These are phyloP conservation scores for Micromesistius poutassou DNA, from an alignment of 2,797 vertebrate species.

Conservation along the genomic window DNA sequence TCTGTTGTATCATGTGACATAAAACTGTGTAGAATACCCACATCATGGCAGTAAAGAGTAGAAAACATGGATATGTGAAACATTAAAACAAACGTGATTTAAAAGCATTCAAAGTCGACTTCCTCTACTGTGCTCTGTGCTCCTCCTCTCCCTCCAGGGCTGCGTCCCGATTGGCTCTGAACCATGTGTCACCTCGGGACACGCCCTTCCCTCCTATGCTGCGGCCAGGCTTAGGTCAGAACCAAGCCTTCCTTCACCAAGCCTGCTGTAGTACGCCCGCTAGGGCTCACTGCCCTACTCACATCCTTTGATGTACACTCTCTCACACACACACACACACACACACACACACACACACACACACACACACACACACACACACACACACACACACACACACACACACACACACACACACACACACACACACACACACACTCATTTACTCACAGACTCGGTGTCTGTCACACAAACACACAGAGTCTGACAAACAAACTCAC, in stretches of 20 bases:
- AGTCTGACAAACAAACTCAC: not conserved
- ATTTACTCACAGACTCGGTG: too few relatives aligned
- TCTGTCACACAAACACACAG: not conserved
- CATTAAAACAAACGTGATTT: conserved; percentile 54
- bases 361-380: not conserved
- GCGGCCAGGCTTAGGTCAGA: conserved; percentile 2
- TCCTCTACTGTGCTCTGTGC: conserved; percentile 42
- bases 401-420: not conserved
- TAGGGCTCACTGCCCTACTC: conserved; percentile 43
- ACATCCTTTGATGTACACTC: conserved; percentile 21
- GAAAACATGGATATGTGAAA: conserved; percentile 49
- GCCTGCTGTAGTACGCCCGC: conserved; percentile 34
- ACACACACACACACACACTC: too few relatives aligned
- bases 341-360: not conserved
- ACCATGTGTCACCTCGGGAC: not conserved
- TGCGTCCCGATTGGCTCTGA: not conserved
- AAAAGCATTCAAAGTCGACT: conserved; percentile 56
- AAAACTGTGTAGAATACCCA: conserved; percentile 56
- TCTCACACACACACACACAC: conserved; percentile 5
- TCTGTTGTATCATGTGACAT: conserved; percentile 50
- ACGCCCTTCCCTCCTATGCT: not conserved
- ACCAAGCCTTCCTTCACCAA: conserved; percentile 38
- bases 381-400: not conserved
- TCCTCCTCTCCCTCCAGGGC: conserved; percentile 22
- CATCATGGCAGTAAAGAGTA: conserved; percentile 65